A percentile compares a stretch with the other conserved stretches of the same genome.
phyloP scores from a whole-genome alignment of 1,140 invertebrate species.

The Aphidius gifuensis region DNA sequence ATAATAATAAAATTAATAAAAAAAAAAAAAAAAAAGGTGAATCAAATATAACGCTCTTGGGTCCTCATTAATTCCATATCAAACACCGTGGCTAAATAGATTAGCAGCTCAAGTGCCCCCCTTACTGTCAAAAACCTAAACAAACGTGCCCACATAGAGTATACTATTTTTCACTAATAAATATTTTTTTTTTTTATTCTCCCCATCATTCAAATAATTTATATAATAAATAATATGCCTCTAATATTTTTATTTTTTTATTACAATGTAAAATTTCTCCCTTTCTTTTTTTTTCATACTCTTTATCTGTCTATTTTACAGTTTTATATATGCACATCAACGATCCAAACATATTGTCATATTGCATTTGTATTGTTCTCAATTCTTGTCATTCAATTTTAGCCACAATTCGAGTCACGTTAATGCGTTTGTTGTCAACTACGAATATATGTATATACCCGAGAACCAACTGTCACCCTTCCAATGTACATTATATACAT shows the following conservation, averaged over 20 bases:
- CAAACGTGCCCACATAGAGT: constrained; percentile 38
- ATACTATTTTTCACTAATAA: not conserved
- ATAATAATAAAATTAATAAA: too few species aligned
- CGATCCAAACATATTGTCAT: constrained; percentile 42
- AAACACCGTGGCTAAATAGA: constrained; percentile 55
- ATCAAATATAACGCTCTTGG: constrained; percentile 35
- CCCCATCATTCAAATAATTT: constrained; percentile 18
- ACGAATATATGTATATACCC: constrained; percentile 1
- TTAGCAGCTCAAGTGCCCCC: constrained; percentile 53
- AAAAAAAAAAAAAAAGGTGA: constrained; percentile 22
- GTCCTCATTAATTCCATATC: constrained; percentile 56
- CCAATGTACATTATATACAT: not conserved
- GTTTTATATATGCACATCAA: constrained; percentile 12
- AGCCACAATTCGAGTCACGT: constrained; percentile 5
- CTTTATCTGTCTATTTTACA: constrained; percentile 6
- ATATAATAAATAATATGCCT: constrained; percentile 1
- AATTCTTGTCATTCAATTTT: constrained; percentile 6
- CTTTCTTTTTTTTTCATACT: constrained; percentile 1
- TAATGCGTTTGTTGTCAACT: constrained; percentile 6
- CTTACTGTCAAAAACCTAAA: constrained; percentile 42
- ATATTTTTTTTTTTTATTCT: not conserved
- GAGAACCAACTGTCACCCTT: constrained; percentile 14
- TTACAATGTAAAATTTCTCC: constrained; percentile 25
- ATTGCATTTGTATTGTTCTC: not conserved
- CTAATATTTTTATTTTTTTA: constrained; percentile 28